These are phyloP conservation scores for Aphidius gifuensis DNA, from an alignment of 1,140 invertebrate species.

Conservation along the genomic window DNA sequence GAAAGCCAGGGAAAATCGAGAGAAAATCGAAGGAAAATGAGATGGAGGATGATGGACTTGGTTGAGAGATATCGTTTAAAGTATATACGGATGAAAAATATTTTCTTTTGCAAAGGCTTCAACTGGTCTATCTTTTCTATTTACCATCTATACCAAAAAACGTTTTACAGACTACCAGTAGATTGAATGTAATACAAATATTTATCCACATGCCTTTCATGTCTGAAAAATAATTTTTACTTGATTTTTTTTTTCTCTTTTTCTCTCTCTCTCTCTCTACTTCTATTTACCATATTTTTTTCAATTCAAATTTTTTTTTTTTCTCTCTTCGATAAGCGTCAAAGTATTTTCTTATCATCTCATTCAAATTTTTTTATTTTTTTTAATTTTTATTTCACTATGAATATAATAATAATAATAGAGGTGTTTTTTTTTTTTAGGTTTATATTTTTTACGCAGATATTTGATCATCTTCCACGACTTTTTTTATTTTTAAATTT, in stretches of 20 bases:
- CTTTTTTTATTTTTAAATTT: too few relatives aligned
- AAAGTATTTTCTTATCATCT: neutral
- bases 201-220: conserved; percentile 28
- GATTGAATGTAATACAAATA: conserved; percentile 24
- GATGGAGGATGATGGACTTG: neutral
- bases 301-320: neutral
- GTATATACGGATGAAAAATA: conserved; percentile 8
- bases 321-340: neutral
- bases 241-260: neutral
- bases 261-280: neutral
- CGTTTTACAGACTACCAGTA: conserved; percentile 21
- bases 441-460: too few relatives aligned
- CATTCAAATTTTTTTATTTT: too few relatives aligned
- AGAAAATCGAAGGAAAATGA: neutral
- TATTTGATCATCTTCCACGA: too few relatives aligned
- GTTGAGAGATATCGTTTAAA: conserved; percentile 14
- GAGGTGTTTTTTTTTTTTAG: too few relatives aligned
- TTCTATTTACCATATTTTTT: conserved; percentile 2
- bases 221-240: conserved; percentile 30
- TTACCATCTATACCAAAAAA: conserved; percentile 24
- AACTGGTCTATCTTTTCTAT: conserved; percentile 22
- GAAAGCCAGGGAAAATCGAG: neutral
- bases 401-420: too few relatives aligned
- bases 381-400: too few relatives aligned
- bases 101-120: conserved; percentile 4